phyloP scores from a whole-genome alignment of 2,888 invertebrate species.

The Pelosia muscerda region DNA sequence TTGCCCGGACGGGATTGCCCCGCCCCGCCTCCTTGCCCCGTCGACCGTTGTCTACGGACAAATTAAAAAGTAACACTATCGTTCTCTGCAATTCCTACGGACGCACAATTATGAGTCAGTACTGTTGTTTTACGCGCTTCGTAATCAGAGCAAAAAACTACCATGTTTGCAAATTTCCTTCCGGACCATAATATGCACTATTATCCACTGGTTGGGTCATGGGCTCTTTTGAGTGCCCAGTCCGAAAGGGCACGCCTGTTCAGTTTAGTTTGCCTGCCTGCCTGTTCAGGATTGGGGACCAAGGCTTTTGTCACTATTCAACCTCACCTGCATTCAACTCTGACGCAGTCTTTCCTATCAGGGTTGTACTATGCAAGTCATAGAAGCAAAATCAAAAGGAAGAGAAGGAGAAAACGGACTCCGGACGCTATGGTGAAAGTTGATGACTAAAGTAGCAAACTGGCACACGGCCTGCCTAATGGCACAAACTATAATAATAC shows the following conservation, averaged over 20 bases:
- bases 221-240: too few relatives aligned
- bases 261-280: too few relatives aligned
- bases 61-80: constrained; percentile 60
- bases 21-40: constrained; percentile 9
- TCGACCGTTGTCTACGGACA: constrained; percentile 35
- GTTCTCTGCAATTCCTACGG: not conserved
- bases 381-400: not conserved
- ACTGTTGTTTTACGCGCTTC: not conserved
- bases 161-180: not conserved
- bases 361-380: not conserved
- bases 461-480: too few relatives aligned
- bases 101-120: not conserved
- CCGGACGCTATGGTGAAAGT: too few relatives aligned
- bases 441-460: too few relatives aligned
- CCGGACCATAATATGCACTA: too few relatives aligned
- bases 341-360: not conserved
- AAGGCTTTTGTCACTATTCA: not conserved
- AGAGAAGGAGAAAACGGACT: too few relatives aligned
- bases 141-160: not conserved
- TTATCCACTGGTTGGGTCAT: too few relatives aligned
- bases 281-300: not conserved
- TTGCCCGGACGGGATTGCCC: constrained; percentile 39
- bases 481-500: too few relatives aligned
- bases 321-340: not conserved
- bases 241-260: too few relatives aligned